Conservation (phyloP, 2,113 vertebrate genomes). For the Callospermophilus lateralis region DNA sequence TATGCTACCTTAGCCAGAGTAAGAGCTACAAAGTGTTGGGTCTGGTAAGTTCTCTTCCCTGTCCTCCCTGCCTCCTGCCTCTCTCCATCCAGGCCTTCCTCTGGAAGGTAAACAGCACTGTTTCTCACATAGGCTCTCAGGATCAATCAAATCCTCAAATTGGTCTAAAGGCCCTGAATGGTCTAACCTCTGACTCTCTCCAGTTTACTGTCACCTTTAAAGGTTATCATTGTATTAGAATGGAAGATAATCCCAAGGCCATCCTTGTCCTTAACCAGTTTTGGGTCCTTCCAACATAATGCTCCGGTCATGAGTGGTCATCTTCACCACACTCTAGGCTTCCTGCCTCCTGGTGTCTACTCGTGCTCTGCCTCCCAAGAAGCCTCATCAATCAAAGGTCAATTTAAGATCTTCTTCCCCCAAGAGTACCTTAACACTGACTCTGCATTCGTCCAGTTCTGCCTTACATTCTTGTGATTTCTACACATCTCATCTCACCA, state of each 20-base stretch:
- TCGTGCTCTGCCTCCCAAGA: not conserved
- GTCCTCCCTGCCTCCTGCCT: not conserved
- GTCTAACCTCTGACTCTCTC: slow-evolving; percentile 11
- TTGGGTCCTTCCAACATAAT: not conserved
- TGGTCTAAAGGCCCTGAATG: not conserved
- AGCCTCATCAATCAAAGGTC: not conserved
- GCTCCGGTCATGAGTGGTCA: not conserved
- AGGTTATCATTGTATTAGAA: not conserved
- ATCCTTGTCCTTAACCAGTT: not conserved
- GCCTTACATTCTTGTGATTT: not conserved
- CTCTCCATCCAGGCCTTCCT: not conserved
- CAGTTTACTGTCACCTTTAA: not conserved
- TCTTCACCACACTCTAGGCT: not conserved
- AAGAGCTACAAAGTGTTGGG: not conserved
- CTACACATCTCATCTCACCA: not conserved
- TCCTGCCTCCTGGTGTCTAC: not conserved
- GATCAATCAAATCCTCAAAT: not conserved
- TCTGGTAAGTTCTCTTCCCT: not conserved
- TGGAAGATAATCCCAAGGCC: not conserved
- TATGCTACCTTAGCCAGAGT: not conserved
- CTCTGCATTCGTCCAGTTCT: not conserved
- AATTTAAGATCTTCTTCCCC: not conserved
- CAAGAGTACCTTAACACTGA: not conserved
- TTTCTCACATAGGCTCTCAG: not conserved
- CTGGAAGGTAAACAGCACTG: not conserved